Evolutionary conservation across 1,140 invertebrate species (phyloP).

Genomic region (Radopholus similis): DNA sequence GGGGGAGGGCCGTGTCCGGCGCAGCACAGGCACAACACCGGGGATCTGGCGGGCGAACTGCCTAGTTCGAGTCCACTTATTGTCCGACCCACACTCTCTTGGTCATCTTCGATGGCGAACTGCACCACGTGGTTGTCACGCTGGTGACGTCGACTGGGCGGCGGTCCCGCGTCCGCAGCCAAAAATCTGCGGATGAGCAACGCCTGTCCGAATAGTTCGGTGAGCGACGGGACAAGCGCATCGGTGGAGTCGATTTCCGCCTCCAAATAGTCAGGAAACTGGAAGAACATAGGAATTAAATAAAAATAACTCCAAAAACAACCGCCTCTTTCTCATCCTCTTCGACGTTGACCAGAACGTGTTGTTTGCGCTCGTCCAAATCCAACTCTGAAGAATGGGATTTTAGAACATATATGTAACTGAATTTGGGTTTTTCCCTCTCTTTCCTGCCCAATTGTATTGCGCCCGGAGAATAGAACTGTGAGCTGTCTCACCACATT

Average conservation of each 20-base stretch:
- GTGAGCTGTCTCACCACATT: constrained; percentile 14
- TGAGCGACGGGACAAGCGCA: constrained; percentile 36
- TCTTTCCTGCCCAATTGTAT: neutral
- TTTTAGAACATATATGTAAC: too few species aligned
- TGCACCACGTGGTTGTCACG: constrained; percentile 20
- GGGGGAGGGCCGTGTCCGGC: constrained; percentile 6
- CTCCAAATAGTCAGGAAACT: constrained; percentile 49
- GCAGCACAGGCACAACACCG: constrained; percentile 13
- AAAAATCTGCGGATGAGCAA: constrained; percentile 31
- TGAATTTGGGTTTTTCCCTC: too few species aligned
- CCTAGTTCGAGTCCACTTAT: neutral
- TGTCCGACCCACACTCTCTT: constrained; percentile 18
- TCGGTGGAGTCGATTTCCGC: constrained; percentile 51
- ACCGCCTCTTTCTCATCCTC: constrained; percentile 13
- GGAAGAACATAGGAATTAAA: neutral
- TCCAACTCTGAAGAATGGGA: too few species aligned
- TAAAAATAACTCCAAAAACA: neutral
- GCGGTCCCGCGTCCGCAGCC: constrained; percentile 1
- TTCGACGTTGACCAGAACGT: neutral
- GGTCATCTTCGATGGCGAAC: constrained; percentile 22
- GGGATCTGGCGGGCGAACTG: neutral
- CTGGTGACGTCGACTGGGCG: neutral
- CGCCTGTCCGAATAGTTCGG: constrained; percentile 48
- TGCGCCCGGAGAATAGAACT: constrained; percentile 45
- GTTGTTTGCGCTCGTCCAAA: neutral